These are phyloP conservation scores for Protomyctophum bolini DNA, from an alignment of 2,113 vertebrate genomes.

Conservation along the genomic window DNA sequence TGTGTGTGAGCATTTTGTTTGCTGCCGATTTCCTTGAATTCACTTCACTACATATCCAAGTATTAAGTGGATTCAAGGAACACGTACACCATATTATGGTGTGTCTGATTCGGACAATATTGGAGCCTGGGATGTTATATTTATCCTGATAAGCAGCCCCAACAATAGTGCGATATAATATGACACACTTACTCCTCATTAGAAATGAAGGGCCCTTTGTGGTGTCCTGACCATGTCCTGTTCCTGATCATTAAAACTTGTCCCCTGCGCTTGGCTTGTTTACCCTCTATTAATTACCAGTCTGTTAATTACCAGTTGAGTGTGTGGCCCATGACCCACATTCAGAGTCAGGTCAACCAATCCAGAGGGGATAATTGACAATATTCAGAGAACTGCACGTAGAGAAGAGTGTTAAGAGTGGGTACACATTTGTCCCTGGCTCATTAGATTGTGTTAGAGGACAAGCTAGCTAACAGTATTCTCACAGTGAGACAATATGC, in stretches of 20 bases:
- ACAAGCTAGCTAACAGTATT: constrained; percentile 71
- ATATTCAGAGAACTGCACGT: constrained; percentile 72
- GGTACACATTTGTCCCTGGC: constrained; percentile 71
- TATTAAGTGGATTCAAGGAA: too few relatives aligned
- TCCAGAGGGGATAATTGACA: constrained; percentile 74
- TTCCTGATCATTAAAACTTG: constrained; percentile 78
- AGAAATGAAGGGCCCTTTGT: constrained; percentile 82
- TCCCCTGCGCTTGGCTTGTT: constrained; percentile 75
- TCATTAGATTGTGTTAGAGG: constrained; percentile 76
- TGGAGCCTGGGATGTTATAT: constrained; percentile 73
- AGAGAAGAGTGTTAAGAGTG: constrained; percentile 69
- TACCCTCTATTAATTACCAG: constrained; percentile 80
- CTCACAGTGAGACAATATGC: constrained; percentile 63
- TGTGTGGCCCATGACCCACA: constrained; percentile 78
- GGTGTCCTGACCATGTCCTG: constrained; percentile 63
- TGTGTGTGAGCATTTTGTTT: not conserved
- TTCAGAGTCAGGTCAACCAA: constrained; percentile 72
- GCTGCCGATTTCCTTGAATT: too few relatives aligned
- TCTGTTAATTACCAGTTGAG: constrained; percentile 80
- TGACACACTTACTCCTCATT: constrained; percentile 83
- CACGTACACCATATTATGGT: too few relatives aligned
- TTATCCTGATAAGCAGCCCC: constrained; percentile 66
- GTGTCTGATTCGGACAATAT: constrained; percentile 51
- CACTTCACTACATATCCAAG: too few relatives aligned
- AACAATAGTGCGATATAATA: constrained; percentile 74